These are phyloP conservation scores for Rhimphoctona megacephalus DNA, from an alignment of 2,888 invertebrate species.

Conservation along the genomic window DNA sequence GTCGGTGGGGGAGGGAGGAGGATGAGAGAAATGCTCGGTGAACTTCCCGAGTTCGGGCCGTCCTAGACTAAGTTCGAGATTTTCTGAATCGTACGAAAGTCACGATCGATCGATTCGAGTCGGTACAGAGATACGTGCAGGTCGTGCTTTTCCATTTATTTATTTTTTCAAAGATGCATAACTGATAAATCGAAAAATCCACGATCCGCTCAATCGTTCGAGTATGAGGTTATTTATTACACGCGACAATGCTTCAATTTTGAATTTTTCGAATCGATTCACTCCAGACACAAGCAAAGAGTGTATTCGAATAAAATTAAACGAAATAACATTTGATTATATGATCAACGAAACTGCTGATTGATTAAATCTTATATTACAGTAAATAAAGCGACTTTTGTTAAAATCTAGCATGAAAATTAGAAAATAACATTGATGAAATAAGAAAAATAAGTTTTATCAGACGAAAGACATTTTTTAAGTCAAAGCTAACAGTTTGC, in stretches of 20 bases:
- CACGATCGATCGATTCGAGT: constrained; percentile 57
- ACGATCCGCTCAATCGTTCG: neutral
- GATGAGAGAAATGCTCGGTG: constrained; percentile 25
- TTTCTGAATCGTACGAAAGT: constrained; percentile 45
- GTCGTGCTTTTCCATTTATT: neutral
- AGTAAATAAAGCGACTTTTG: no score
- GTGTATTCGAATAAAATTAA: neutral
- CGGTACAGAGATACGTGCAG: constrained; percentile 23
- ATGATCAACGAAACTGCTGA: no score
- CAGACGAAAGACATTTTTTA: no score
- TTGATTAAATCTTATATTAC: no score
- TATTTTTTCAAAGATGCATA: neutral
- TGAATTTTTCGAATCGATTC: neutral
- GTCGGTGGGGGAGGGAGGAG: neutral
- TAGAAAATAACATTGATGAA: no score
- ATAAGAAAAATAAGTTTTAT: no score
- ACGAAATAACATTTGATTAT: no score
- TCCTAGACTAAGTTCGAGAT: constrained; percentile 34
- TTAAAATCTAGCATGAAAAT: no score
- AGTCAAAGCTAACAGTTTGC: no score
- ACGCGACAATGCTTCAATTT: neutral
- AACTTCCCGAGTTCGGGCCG: constrained; percentile 34
- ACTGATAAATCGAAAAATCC: neutral
- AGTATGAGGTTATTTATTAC: neutral
- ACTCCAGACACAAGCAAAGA: neutral